These are phyloP conservation scores for Apomyelois bistriatella DNA, from an alignment of 2,888 invertebrate species.

Conservation along the genomic window DNA sequence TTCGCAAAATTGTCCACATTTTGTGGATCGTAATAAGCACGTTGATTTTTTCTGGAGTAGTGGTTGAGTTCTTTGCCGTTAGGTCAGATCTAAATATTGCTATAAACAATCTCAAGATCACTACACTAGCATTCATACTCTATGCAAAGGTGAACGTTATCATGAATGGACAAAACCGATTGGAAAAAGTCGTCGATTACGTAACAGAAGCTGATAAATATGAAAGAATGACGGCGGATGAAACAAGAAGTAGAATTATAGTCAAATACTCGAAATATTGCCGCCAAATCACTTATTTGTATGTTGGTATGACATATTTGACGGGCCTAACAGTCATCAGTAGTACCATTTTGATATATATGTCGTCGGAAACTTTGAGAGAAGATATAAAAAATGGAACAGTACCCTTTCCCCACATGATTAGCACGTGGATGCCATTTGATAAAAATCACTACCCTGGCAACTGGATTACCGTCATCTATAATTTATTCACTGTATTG, in stretches of 20 bases:
- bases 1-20: no score
- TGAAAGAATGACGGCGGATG: not conserved
- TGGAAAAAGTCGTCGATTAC: not conserved
- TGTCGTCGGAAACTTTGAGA: conserved; percentile 42
- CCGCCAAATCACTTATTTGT: conserved; percentile 49
- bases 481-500: conserved; percentile 35
- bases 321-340: conserved; percentile 43
- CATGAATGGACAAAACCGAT: not conserved
- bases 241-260: conserved; percentile 31
- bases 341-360: conserved; percentile 47
- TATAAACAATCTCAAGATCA: not conserved
- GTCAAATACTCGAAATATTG: conserved; percentile 54
- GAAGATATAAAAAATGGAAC: conserved; percentile 48
- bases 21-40: no score
- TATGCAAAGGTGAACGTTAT: not conserved
- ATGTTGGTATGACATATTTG: conserved; percentile 38
- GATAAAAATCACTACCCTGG: conserved; percentile 58
- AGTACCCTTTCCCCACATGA: conserved; percentile 58
- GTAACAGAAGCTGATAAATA: not conserved
- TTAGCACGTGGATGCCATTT: conserved; percentile 67
- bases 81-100: not conserved
- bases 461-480: conserved; percentile 50
- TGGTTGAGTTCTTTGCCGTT: not conserved
- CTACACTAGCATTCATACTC: not conserved
- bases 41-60: no score